phyloP scores from a whole-genome alignment of 2,888 invertebrate genomes.

The Euclidia mi region DNA sequence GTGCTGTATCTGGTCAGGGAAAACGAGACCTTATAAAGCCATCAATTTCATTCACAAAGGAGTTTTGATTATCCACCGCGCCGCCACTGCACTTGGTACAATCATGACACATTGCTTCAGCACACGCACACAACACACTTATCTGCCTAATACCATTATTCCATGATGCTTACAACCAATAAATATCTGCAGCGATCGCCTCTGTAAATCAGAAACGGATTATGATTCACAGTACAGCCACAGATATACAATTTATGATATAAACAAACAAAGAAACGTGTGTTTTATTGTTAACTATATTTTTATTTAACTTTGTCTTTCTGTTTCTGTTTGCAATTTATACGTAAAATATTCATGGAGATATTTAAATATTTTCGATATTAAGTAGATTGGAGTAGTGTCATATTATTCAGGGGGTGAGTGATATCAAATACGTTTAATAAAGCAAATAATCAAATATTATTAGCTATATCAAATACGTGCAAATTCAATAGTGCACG shows the following conservation, averaged over 20 bases:
- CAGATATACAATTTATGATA: conserved; percentile 35
- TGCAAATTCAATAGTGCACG: too few species aligned
- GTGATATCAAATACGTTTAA: too few species aligned
- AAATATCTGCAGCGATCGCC: conserved; percentile 31
- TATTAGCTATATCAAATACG: too few species aligned
- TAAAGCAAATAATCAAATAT: too few species aligned
- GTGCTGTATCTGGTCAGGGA: too few species aligned
- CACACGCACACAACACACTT: conserved; percentile 59
- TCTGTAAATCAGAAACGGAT: conserved; percentile 47
- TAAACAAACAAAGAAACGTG: conserved; percentile 49
- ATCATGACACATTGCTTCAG: conserved; percentile 54
- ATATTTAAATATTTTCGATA: too few species aligned
- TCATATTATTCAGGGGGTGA: too few species aligned
- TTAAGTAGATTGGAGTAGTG: too few species aligned
- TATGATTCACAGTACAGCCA: conserved; percentile 44
- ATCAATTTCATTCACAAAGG: too few species aligned
- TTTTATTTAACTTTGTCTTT: background rate
- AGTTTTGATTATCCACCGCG: conserved; percentile 32
- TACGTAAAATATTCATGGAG: too few species aligned
- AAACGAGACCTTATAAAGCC: conserved; percentile 10
- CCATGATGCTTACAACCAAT: conserved; percentile 39
- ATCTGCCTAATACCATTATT: conserved; percentile 63
- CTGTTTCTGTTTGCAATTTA: too few species aligned
- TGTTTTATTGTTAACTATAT: conserved; percentile 33
- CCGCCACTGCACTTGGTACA: conserved; percentile 22